Evolutionary conservation across 2,797 vertebrate genomes (phyloP), one percentile per base, ranked within the genome.

Genomic region (Gadopsis marmoratus): DNA sequence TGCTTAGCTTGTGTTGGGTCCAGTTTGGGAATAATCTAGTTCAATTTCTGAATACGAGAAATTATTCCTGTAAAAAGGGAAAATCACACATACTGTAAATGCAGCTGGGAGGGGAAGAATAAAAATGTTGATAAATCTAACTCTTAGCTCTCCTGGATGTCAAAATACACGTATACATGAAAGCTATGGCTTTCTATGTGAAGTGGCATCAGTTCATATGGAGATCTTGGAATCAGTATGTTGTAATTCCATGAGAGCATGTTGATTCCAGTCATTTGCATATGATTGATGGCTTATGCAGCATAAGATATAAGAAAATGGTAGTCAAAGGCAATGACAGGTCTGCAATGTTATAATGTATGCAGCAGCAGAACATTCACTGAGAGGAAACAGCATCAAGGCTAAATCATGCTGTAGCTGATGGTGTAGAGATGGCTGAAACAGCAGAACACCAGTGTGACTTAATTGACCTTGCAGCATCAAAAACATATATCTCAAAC

Each of bases 391-490:
- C 53, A 33, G 60, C 50, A 63, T 62, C 26, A n/a, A 56, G 37
- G 45, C 59, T 73, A 29, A 71, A 73, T 35, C 10, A 11, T 21
- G 26, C 56, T 50, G 12, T 9, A 37, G 53, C 60, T 21, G 33
- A 61, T 16, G 37, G 54, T 56, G 19, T 37, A 33, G 54, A 33
- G 10, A 58, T 10, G 43, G 35, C 45, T 63, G 55, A 71, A 79
- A 68, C 21, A 78, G 53, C 62, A 51, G 12, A 48, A 37, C n/a
- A 39, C 16, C 3, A 10, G 12, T 33, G 31, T 71, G 61, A 61
- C 21, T 68, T 64, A 58, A 63, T 53, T 81, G 60, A 51, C 31
- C 39, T 3, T 64, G 74, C 61, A 41, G 56, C 71, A 76, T 65
- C 74, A 71, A 62, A 45, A 33, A 62, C 23, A n/a, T 39, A 71